A percentile compares a stretch with the other conserved stretches of the same genome.
phyloP scores from a whole-genome alignment of 2,113 vertebrate genomes.

The Hemiprocne comata region DNA sequence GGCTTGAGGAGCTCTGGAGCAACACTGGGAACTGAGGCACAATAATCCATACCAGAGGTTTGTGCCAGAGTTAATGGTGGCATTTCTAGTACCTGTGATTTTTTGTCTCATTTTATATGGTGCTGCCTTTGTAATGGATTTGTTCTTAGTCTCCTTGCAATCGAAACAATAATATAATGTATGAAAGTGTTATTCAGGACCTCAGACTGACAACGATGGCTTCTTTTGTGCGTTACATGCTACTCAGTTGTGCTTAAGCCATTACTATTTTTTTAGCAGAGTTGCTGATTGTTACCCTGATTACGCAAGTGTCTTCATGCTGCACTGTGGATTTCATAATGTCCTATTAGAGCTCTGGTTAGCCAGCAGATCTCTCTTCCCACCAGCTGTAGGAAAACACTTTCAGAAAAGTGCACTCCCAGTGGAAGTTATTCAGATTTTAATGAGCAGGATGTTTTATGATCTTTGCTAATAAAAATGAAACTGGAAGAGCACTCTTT shows the following conservation, averaged over 20 bases:
- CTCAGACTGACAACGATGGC: neutral
- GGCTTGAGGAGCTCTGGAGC: neutral
- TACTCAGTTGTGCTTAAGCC: neutral
- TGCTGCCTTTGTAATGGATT: neutral
- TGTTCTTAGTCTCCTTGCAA: neutral
- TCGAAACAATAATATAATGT: neutral
- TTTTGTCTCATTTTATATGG: neutral
- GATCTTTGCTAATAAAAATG: slow-evolving; percentile 51
- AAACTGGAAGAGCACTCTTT: neutral
- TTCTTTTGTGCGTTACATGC: neutral
- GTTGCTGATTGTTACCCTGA: neutral
- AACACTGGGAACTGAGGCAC: neutral
- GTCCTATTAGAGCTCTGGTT: slow-evolving; percentile 43
- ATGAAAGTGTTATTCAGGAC: neutral
- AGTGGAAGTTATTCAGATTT: slow-evolving; percentile 51
- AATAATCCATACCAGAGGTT: rapidly evolving
- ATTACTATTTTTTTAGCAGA: neutral
- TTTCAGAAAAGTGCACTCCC: slow-evolving; percentile 42
- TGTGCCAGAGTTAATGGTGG: neutral
- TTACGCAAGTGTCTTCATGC: slow-evolving; percentile 34
- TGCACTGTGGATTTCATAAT: slow-evolving; percentile 46
- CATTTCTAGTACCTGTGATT: neutral
- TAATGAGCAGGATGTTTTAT: slow-evolving; percentile 51
- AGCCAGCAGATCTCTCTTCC: slow-evolving; percentile 36
- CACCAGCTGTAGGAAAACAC: slow-evolving; percentile 41